Base-by-base conservation (phyloP, 2,888 invertebrate species). In the Mythimna vitellina region DNA sequence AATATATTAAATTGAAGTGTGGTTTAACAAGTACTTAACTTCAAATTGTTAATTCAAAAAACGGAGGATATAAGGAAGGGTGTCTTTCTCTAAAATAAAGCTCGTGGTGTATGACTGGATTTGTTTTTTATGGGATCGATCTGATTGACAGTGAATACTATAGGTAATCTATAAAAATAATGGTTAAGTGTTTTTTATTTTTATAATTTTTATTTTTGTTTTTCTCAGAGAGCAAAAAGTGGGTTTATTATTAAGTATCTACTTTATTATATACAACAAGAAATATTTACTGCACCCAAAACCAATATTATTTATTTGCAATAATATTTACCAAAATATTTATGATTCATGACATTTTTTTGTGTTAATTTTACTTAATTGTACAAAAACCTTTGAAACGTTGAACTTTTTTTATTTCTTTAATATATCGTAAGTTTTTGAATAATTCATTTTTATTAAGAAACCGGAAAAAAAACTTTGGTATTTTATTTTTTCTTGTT, bases 381-480 rank as follows among this genome's bases (percentile, higher is more conserved):
- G 42, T 74, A 51, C 65, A 74, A 74, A 58, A 73, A 25, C 10
- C 14, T 65, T 73, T 42, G 38, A 51, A 73, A 32, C 0, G 22
- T 14, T 38, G n/a, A 29, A 0, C 46, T 1, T 29, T 29, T 72
- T 49, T 56, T 25, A 25, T 22, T 56, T 56, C 1, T 25, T 4
- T 20, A 49, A 49, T 17, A 29, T 5, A 9, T 57, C 1, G 3
- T 0, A 54, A 20, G 32, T 46, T 54, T 67, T 69, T 17, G 6
- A 9, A 20, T 1, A 5, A 12, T 57, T 49, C 1, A 12, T 54
- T 32, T 29, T 49, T 7, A 38, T 42, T 32, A 5, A 51, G 14
- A 32, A 1, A 42, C 38, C 3, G 22, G 14, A 0, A 0, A 20
- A 22, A 32, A 29, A 17, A 5, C n/a, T 20, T 10, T 35, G 6